These are phyloP conservation scores for Trichoplusia ni DNA, from an alignment of 1,140 invertebrate genomes.

Conservation along the genomic window DNA sequence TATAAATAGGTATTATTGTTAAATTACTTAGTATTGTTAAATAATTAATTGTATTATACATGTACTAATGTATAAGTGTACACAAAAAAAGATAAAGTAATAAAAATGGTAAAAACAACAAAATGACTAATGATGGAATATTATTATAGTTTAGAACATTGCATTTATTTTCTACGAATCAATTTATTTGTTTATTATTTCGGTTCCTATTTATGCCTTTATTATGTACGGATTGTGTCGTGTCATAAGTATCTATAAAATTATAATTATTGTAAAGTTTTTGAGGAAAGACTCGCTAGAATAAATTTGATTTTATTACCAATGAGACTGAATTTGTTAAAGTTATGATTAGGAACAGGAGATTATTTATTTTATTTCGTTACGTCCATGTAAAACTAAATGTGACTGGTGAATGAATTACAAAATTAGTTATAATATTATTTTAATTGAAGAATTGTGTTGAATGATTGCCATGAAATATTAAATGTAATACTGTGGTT, in stretches of 20 bases:
- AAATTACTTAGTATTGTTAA: slow-evolving; percentile 12
- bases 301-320: slow-evolving; percentile 66
- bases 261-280: slow-evolving; percentile 42
- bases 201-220: slow-evolving; percentile 31
- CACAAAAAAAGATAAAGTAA: slow-evolving; percentile 4
- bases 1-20: slow-evolving; percentile 16
- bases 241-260: slow-evolving; percentile 30
- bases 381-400: slow-evolving; percentile 40
- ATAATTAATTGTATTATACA: slow-evolving; percentile 13
- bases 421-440: slow-evolving; percentile 45
- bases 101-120: slow-evolving; percentile 23
- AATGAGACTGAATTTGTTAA: slow-evolving; percentile 80
- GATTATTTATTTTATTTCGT: slow-evolving; percentile 72
- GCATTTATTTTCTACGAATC: slow-evolving; percentile 27
- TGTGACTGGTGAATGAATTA: slow-evolving; percentile 50
- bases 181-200: slow-evolving; percentile 23
- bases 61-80: slow-evolving; percentile 22
- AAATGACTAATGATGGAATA: slow-evolving; percentile 5
- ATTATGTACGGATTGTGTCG: slow-evolving; percentile 23
- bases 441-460: slow-evolving; percentile 44
- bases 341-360: slow-evolving; percentile 64
- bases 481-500: slow-evolving; percentile 36
- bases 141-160: slow-evolving; percentile 9
- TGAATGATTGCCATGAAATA: slow-evolving; percentile 58
- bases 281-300: slow-evolving; percentile 65